Evolutionary conservation across 2,888 invertebrate genomes (phyloP).

Genomic region (Dioctria rufipes): DNA sequence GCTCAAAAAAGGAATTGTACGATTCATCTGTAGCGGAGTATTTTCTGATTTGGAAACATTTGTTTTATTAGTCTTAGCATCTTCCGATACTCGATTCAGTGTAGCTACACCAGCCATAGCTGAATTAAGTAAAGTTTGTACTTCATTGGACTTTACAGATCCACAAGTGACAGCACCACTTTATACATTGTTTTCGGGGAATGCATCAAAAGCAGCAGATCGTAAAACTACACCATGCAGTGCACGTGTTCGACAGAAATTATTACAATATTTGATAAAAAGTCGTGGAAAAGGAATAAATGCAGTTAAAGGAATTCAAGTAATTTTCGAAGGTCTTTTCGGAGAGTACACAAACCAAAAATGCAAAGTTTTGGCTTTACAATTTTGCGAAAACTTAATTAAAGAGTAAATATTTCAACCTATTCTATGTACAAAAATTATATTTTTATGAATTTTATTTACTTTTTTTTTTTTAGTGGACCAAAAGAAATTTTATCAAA

Average conservation of each 20-base stretch:
- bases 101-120: slow-evolving; percentile 91
- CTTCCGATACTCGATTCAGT: slow-evolving; percentile 90
- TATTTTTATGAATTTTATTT: slow-evolving; percentile 13
- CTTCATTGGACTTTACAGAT: slow-evolving; percentile 83
- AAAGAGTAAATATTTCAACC: slow-evolving; percentile 77
- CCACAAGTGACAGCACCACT: slow-evolving; percentile 80
- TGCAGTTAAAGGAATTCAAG: slow-evolving; percentile 88
- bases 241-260: slow-evolving; percentile 86
- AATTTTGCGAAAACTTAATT: slow-evolving; percentile 86
- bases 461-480: slow-evolving; percentile 63
- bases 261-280: slow-evolving; percentile 86
- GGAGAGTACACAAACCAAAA: slow-evolving; percentile 87
- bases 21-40: slow-evolving; percentile 85
- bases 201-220: slow-evolving; percentile 75
- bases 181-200: slow-evolving; percentile 79
- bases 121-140: slow-evolving; percentile 84
- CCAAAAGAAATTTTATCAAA: slow-evolving; percentile 68
- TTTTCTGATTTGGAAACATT: slow-evolving; percentile 83
- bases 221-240: slow-evolving; percentile 84
- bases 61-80: slow-evolving; percentile 85
- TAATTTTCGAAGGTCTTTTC: slow-evolving; percentile 90
- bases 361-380: slow-evolving; percentile 84
- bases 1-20: slow-evolving; percentile 84
- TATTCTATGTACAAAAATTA: neutral
- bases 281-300: slow-evolving; percentile 80